Percentiles rank a stretch among this genome's conserved stretches.
These are phyloP conservation scores for Knipowitschia caucasica DNA, from an alignment of 2,797 vertebrate genomes.

Conservation along the genomic window DNA sequence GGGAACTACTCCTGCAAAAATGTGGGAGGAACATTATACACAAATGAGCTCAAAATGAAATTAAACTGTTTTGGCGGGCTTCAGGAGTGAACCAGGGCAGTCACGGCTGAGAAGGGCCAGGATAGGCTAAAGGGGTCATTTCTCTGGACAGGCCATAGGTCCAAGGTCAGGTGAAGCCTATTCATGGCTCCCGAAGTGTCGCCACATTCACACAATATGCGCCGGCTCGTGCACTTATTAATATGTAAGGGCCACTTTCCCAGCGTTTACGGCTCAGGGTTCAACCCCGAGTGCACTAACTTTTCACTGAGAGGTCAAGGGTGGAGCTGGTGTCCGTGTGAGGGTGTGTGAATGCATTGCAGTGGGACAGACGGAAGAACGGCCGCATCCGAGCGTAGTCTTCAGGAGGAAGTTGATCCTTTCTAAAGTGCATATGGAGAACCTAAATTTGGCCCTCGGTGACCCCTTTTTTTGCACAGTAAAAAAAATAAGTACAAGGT, in stretches of 20 bases:
- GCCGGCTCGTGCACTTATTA: conserved; percentile 24
- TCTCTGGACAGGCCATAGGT: conserved; percentile 64
- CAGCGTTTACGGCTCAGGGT: conserved; percentile 67
- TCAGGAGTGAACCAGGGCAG: conserved; percentile 51
- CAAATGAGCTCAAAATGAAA: conserved; percentile 60
- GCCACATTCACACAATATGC: conserved; percentile 47
- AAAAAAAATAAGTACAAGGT: no score
- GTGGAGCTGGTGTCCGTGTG: conserved; percentile 61
- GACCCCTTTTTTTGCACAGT: no score
- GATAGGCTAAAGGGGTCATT: conserved; percentile 50
- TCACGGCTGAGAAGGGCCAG: conserved; percentile 59
- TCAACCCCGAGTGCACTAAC: conserved; percentile 74
- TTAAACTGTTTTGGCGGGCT: conserved; percentile 51
- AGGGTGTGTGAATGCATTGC: conserved; percentile 45
- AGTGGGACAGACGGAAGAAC: conserved; percentile 20
- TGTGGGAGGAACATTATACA: conserved; percentile 42
- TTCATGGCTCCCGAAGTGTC: conserved; percentile 69
- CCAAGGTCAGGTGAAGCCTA: conserved; percentile 68
- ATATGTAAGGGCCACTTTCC: conserved; percentile 72
- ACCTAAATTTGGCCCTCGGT: no score
- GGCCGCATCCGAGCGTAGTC: conserved; percentile 26
- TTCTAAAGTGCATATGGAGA: neutral
- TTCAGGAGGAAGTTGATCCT: conserved; percentile 14
- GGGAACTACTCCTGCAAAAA: conserved; percentile 27
- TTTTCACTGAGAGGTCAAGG: conserved; percentile 80